These are phyloP conservation scores for Endomychus coccineus DNA, from an alignment of 2,888 invertebrate genomes.

Conservation along the genomic window DNA sequence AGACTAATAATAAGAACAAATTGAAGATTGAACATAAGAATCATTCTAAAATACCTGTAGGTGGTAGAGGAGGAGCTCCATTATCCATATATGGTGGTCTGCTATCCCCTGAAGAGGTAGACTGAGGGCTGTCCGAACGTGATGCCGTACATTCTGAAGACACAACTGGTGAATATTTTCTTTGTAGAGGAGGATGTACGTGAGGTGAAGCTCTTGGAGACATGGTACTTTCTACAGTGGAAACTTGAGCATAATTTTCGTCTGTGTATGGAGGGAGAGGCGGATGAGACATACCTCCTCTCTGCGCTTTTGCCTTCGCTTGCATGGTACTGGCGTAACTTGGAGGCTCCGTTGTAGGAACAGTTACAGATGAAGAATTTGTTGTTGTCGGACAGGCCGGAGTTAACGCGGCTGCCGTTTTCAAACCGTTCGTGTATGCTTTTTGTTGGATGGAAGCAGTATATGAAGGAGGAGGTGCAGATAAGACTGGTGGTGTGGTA, in stretches of 20 bases:
- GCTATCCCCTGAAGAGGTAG: constrained; percentile 44
- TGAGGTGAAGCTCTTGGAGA: constrained; percentile 46
- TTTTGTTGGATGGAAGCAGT: constrained; percentile 75
- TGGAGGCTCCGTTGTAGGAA: constrained; percentile 82
- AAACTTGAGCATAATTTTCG: constrained; percentile 37
- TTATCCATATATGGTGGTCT: constrained; percentile 41
- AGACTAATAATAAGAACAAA: no score
- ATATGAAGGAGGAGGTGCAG: constrained; percentile 72
- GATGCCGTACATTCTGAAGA: constrained; percentile 44
- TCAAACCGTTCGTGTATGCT: constrained; percentile 38
- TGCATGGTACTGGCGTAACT: constrained; percentile 90
- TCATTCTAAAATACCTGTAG: constrained; percentile 43
- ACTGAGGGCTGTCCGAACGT: constrained; percentile 50
- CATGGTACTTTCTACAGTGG: constrained; percentile 44
- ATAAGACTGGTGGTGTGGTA: constrained; percentile 43
- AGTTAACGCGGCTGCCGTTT: constrained; percentile 41
- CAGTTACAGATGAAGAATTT: constrained; percentile 42
- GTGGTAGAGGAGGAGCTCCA: constrained; percentile 45
- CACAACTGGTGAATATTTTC: constrained; percentile 61
- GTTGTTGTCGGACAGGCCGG: constrained; percentile 30
- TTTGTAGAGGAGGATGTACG: constrained; percentile 57
- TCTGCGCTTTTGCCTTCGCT: constrained; percentile 58
- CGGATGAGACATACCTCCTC: constrained; percentile 58
- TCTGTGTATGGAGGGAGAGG: constrained; percentile 60
- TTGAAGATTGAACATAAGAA: no score